Evolutionary conservation across 2,797 vertebrate species (phyloP), one percentile per base, ranked within the genome.

Genomic region (Danio tinwini): DNA sequence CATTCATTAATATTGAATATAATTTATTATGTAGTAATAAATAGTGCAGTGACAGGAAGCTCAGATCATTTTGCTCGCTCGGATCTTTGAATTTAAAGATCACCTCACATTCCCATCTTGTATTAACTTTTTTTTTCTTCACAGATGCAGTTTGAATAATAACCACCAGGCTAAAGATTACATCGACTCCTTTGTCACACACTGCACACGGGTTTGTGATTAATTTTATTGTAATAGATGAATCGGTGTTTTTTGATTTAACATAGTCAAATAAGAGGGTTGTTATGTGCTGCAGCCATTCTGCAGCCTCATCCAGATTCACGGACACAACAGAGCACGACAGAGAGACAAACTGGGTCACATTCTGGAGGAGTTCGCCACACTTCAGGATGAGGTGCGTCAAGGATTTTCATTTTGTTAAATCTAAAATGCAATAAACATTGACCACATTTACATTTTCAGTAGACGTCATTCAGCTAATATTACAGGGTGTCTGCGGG

Each of bases 121-220:
- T 37, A 70, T 40, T 19, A 71, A 71, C n/a, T 2, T 5, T 50
- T 52, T 79, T 79, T 81, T 2, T 68, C 12, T 83, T 59, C 83
- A 14, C 74, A 99, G 98, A 85, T 99, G 98, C 89, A 98, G 96
- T 90, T 91, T 99, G 56, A 98, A 98, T 85, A 99, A 99, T 89
- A 99, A 97, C 89, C 97, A 98, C 88, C 98, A 99, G 87, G 98
- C 98, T 37, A 99, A 99, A 91, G 98, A 99, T 89, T 99, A 98
- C 91, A 98, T 99, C 58, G 98, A 99, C 90, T 98, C 97, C 49
- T 99, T 99, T 90, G 96, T 99, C 81, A 98, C 98, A 21, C 98
- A 99, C 83, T 99, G 97, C 81, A 95, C 97, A 83, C 93, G 98
- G 93, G 98, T 99, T 94, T 82, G 96, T 74, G 19, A 19, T 67